Percentiles rank a stretch among this genome's conserved stretches.
phyloP scores from a whole-genome alignment of 2,888 invertebrate genomes.

The Pandemis cinnamomeana region DNA sequence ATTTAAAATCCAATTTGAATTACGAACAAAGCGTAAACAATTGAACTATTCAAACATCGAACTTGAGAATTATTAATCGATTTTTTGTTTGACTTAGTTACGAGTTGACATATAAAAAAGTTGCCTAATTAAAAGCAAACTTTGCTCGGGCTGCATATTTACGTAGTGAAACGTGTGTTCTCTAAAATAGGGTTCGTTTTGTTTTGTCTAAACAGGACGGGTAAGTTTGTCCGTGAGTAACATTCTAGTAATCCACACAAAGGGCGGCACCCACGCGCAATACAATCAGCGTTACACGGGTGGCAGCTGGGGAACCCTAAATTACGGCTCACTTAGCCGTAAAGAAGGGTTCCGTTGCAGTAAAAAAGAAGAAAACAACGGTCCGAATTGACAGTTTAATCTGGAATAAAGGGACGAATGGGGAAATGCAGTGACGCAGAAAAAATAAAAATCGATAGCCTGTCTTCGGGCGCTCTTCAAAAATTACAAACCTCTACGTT shows the following conservation, averaged over 20 bases:
- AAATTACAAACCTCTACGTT: background rate
- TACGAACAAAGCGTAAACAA: constrained; percentile 11
- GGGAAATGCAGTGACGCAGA: constrained; percentile 46
- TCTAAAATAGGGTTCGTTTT: constrained; percentile 16
- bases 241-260: constrained; percentile 40
- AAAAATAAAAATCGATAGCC: constrained; percentile 29
- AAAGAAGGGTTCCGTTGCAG: constrained; percentile 66
- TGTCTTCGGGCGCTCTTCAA: constrained; percentile 4
- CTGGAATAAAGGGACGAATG: constrained; percentile 64
- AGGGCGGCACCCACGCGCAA: constrained; percentile 59
- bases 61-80: constrained; percentile 18
- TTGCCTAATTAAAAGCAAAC: constrained; percentile 29
- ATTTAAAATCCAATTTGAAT: constrained; percentile 17
- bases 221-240: constrained; percentile 21
- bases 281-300: constrained; percentile 81
- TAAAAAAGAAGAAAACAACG: constrained; percentile 62
- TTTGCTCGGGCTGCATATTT: background rate
- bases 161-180: background rate
- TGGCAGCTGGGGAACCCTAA: constrained; percentile 79
- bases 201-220: background rate
- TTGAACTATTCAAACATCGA: constrained; percentile 24
- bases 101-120: constrained; percentile 18
- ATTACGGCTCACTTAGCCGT: constrained; percentile 73
- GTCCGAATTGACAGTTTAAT: constrained; percentile 79
- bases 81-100: constrained; percentile 34